Evolutionary conservation across 2,113 vertebrate species (phyloP), one percentile per base, ranked within the genome.

Genomic region (Phyllostomus discolor): DNA sequence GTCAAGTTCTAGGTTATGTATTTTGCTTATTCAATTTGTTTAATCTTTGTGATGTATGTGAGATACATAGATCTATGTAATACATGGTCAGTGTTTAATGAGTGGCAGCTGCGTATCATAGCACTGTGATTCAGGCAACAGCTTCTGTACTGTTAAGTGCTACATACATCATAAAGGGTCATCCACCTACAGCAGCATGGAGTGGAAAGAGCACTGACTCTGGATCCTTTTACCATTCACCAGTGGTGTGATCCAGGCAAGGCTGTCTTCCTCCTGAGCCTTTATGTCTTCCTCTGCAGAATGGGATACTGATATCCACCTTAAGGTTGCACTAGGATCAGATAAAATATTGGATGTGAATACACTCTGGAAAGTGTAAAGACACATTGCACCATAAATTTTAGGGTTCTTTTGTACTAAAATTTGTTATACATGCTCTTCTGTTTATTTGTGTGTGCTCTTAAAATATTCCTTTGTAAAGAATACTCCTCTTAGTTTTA

Each of bases 401-500:
- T 92, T 95, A 88, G 24, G 14, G 17, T 81, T 96, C 10, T 96
- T 95, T 90, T 38, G 10, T 66, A 26, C n/a, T 35, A 70, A 43
- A 82, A 54, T 80, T 54, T 28, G 87, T 94, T 95, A 46, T 41
- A 1, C 90, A 11, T 86, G 35, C 9, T 70, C 15, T 89, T 43
- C 43, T 43, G 43, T 43, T 43, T 43, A 5, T 43, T 6, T 43
- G 43, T 43, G 43, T 43, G 43, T 43, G 43, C 43, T 95, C 67
- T 64, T 54, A 95, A 87, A 82, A 35, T 19, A 66, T 86, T 90
- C 17, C 57, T 86, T 85, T 82, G 35, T 86, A 81, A 95, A 85
- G 59, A 92, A 59, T 9, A 48, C 72, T 94, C 4, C 16, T 93
- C 10, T 91, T 94, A 91, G 66, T 82, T 97, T 97, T 86, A 91